Percentiles rank a stretch among this genome's conserved stretches.
Evolutionary conservation across 1,140 invertebrate genomes (phyloP).

Genomic region (Dinoponera quadriceps): DNA sequence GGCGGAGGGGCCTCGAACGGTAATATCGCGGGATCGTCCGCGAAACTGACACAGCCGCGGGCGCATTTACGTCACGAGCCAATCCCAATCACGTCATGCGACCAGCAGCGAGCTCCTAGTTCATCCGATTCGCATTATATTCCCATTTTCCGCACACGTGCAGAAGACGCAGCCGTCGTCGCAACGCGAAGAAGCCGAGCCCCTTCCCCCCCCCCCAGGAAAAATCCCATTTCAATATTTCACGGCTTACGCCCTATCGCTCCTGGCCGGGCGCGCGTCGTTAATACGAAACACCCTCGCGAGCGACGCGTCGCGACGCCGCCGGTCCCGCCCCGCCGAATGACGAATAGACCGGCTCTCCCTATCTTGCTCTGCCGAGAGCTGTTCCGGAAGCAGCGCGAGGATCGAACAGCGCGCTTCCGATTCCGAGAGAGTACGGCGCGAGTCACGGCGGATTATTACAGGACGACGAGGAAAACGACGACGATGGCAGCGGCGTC

Average conservation of each 20-base stretch:
- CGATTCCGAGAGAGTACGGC: slow-evolving; percentile 4
- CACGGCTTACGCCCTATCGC: slow-evolving; percentile 74
- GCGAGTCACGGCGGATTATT: slow-evolving; percentile 62
- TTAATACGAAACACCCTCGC: slow-evolving; percentile 70
- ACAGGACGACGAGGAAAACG: too few relatives aligned
- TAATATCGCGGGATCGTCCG: slow-evolving; percentile 2
- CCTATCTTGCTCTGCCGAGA: slow-evolving; percentile 47
- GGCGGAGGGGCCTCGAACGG: background rate
- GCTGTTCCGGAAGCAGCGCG: slow-evolving; percentile 53
- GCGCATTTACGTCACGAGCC: background rate
- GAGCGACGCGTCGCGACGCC: slow-evolving; percentile 12
- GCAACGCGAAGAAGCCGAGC: background rate
- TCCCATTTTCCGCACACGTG: slow-evolving; percentile 63
- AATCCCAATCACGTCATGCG: slow-evolving; percentile 44
- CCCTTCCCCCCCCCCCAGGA: background rate
- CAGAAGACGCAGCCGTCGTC: slow-evolving; percentile 16
- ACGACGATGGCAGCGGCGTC: slow-evolving; percentile 6
- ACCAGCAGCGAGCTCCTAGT: slow-evolving; percentile 15
- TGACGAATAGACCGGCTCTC: slow-evolving; percentile 61
- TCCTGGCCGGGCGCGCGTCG: slow-evolving; percentile 57
- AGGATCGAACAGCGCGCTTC: slow-evolving; percentile 24
- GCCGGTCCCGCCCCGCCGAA: slow-evolving; percentile 29
- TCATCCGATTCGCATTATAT: slow-evolving; percentile 68
- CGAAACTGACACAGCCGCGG: slow-evolving; percentile 26
- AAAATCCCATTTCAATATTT: slow-evolving; percentile 78